Evolutionary conservation across 2,888 invertebrate species (phyloP).

Genomic region (Cybosia mesomella): DNA sequence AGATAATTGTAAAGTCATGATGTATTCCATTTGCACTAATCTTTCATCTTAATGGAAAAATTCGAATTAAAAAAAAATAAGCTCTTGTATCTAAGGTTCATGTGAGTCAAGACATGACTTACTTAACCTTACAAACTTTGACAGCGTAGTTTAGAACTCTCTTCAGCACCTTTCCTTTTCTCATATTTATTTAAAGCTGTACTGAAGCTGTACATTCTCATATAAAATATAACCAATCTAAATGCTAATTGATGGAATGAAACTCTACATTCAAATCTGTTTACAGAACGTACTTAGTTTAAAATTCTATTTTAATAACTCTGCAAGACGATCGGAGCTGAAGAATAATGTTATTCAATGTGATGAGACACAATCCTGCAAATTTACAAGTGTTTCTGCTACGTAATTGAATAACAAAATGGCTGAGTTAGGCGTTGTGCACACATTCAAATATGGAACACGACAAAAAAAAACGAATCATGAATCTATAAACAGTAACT

Average conservation of each 20-base stretch:
- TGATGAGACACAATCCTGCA: slow-evolving; percentile 47
- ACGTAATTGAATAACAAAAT: slow-evolving; percentile 54
- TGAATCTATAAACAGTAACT: too few relatives aligned
- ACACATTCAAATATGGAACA: slow-evolving; percentile 13
- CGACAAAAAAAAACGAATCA: not conserved
- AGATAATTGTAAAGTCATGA: too few relatives aligned
- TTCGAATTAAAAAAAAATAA: too few relatives aligned
- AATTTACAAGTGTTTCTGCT: slow-evolving; percentile 50
- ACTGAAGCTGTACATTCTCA: not conserved
- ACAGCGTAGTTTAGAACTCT: too few relatives aligned
- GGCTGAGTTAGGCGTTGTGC: slow-evolving; percentile 34
- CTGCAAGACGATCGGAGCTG: slow-evolving; percentile 11
- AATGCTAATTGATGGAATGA: not conserved
- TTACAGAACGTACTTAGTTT: not conserved
- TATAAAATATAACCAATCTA: not conserved
- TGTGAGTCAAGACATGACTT: too few relatives aligned
- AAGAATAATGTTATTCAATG: slow-evolving; percentile 37
- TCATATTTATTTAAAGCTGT: not conserved
- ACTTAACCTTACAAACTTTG: too few relatives aligned
- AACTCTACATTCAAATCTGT: not conserved
- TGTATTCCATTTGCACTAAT: too few relatives aligned
- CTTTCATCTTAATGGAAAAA: too few relatives aligned
- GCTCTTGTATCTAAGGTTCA: too few relatives aligned
- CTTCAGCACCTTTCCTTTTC: not conserved
- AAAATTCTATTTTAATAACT: not conserved